Conservation (phyloP, 2,113 vertebrate species). For the Callithrix jacchus region DNA sequence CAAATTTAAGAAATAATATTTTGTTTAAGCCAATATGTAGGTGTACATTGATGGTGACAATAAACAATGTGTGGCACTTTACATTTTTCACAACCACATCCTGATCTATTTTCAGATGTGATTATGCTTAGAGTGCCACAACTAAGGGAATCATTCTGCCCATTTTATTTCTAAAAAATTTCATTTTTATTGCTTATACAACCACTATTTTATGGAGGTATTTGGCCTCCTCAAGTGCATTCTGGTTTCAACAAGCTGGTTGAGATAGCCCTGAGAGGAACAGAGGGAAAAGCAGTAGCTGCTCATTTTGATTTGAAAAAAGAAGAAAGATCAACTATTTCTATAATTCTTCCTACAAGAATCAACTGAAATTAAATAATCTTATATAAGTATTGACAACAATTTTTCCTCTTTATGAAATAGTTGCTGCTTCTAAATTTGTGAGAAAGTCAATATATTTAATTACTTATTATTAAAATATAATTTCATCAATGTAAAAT, state of each 20-base stretch:
- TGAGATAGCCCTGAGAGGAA: not conserved
- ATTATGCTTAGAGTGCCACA: not conserved
- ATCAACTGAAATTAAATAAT: not conserved
- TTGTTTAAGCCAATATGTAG: not conserved
- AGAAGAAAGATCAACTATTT: not conserved
- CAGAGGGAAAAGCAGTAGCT: not conserved
- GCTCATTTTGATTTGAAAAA: not conserved
- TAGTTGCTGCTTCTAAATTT: not conserved
- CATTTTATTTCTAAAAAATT: not conserved
- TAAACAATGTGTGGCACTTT: not conserved
- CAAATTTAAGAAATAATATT: not conserved
- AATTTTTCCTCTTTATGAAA: not conserved
- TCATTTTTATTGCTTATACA: not conserved
- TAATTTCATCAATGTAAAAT: not conserved
- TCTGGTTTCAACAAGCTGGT: not conserved
- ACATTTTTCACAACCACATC: not conserved
- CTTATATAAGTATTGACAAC: not conserved
- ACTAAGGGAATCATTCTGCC: not conserved
- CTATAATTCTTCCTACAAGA: not conserved
- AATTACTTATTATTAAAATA: conserved; percentile 9
- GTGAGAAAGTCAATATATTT: not conserved
- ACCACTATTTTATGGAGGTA: not conserved
- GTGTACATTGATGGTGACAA: not conserved
- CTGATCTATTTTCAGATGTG: not conserved
- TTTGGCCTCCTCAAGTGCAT: not conserved